Base-by-base conservation (phyloP, 2,888 invertebrate species). In the Eupithecia exiguata region DNA sequence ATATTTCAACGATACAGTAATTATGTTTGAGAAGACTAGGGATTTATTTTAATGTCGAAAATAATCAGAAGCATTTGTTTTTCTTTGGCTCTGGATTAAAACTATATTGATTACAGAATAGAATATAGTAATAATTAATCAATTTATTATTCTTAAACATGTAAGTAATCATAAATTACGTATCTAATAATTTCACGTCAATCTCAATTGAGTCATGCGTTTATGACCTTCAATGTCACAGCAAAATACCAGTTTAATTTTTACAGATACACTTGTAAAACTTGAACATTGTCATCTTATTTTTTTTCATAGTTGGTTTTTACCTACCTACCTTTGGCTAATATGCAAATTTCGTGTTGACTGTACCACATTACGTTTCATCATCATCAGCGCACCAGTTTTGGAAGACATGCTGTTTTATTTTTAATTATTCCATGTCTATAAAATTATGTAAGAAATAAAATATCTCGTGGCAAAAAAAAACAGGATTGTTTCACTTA, bases 1-100 rank as follows among this genome's bases (percentile, higher is more conserved):
- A 77, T 71, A 49, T 77, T 78, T 78, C 67, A 74, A 76, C 70
- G 58, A 71, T 74, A 68, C 76, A 75, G 77, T 79, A 74, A 79
- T 77, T 72, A 78, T 79, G 76, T 76, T 69, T 49, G 46, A 67
- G 61, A 36, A 4, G 7, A n/a, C n/a, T 38, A n/a, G n/a, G 21
- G 25, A 21, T 21, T 53, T 53, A 21, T 21, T 58, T 25, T 25
- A 1, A n/a, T 7, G n/a, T n/a, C 49, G 0, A 58, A 12, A 6
- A 58, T 58, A 12, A 58, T 25, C 1, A 14, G 14, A 25, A 58
- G 7, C 5, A n/a, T 18, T 46, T 49, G 2, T 21, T 46, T 18
- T 18, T 1, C 7, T n/a, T 53, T 53, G 10, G 21, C 21, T 53
- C 10, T 21, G 21, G 21, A n/a, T 46, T 46, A n/a, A 3, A 30